These are phyloP conservation scores for Sakesphorus luctuosus DNA, from an alignment of 2,113 vertebrate species.

Conservation along the genomic window DNA sequence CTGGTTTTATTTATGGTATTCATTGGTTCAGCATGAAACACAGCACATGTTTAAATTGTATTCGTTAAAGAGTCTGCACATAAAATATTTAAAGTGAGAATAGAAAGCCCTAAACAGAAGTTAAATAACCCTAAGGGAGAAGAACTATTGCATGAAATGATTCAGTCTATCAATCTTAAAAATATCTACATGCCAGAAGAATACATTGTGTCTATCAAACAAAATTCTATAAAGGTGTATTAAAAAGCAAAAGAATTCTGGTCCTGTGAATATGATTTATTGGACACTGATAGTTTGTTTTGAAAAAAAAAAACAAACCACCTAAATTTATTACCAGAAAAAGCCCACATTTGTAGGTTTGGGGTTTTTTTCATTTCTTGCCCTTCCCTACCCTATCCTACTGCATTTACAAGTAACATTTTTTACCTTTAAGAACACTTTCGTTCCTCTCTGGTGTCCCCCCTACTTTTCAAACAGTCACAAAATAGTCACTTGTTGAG, in stretches of 20 bases:
- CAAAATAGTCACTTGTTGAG: not conserved
- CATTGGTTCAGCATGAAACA: not conserved
- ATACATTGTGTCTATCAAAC: not conserved
- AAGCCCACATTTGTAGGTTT: not conserved
- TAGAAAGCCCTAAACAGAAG: not conserved
- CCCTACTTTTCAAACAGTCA: not conserved
- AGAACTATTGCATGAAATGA: not conserved
- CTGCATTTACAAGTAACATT: not conserved
- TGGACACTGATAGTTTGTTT: not conserved
- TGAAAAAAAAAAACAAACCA: not conserved
- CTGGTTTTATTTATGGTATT: not conserved
- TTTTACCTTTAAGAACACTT: not conserved
- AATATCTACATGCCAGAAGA: not conserved
- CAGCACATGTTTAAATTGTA: not conserved
- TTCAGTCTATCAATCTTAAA: not conserved
- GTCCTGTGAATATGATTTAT: not conserved
- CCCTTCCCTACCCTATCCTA: not conserved
- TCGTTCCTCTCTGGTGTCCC: not conserved
- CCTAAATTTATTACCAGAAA: not conserved
- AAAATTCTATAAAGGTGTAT: not conserved
- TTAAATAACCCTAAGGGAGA: not conserved
- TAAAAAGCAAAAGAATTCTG: not conserved
- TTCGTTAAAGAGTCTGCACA: conserved; percentile 8
- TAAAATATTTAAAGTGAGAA: conserved; percentile 46
- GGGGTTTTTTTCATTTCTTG: not conserved